Evolutionary conservation across 1,140 invertebrate species (phyloP).

Genomic region (Euura lappo): DNA sequence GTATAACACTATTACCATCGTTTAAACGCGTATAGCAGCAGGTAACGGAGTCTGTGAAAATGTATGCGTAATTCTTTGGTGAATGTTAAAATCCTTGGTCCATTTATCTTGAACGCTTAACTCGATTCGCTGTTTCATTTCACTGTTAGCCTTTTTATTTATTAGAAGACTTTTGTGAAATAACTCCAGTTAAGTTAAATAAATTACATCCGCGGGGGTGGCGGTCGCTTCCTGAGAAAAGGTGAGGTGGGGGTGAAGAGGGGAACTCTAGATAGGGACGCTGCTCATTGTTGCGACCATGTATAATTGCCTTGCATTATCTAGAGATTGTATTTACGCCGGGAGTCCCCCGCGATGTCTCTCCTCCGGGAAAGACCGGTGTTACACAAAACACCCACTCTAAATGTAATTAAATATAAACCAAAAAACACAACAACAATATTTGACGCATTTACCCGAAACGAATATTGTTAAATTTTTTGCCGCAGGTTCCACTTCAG

Average conservation of each 20-base stretch:
- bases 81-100: not conserved
- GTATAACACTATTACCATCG: too few relatives aligned
- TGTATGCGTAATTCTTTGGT: not conserved
- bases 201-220: not conserved
- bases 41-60: not conserved
- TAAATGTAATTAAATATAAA: slow-evolving; percentile 7
- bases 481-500: too few relatives aligned
- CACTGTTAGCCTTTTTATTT: slow-evolving; percentile 13
- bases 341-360: not conserved
- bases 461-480: too few relatives aligned
- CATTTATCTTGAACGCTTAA: slow-evolving; percentile 11
- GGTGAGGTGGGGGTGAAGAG: not conserved
- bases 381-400: slow-evolving; percentile 5
- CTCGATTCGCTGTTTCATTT: slow-evolving; percentile 14
- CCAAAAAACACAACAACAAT: not conserved
- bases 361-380: not conserved
- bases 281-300: slow-evolving; percentile 12
- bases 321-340: slow-evolving; percentile 14
- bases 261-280: slow-evolving; percentile 5
- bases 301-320: slow-evolving; percentile 16
- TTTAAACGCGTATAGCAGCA: not conserved
- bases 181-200: slow-evolving; percentile 14
- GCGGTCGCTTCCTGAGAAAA: not conserved
- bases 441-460: too few relatives aligned
- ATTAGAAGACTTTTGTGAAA: slow-evolving; percentile 12